Percentiles rank a stretch among this genome's conserved stretches.
Conservation (phyloP, 2,797 vertebrate genomes). For the Amphiprion clarkii region DNA sequence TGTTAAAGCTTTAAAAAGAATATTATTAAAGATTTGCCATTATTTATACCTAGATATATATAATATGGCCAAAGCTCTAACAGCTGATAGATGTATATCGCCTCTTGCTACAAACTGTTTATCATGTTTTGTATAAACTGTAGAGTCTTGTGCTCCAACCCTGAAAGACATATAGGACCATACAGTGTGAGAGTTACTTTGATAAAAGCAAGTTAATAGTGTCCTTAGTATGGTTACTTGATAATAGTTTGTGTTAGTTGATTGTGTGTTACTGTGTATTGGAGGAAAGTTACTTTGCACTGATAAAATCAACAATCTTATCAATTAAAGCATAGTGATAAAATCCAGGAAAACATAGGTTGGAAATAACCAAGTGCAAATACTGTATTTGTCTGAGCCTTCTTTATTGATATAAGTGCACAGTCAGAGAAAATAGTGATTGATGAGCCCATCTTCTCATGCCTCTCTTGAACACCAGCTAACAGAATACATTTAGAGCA, state of each 20-base stretch:
- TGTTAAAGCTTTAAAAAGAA: slow-evolving; percentile 11
- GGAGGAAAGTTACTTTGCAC: neutral
- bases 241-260: neutral
- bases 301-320: slow-evolving; percentile 1
- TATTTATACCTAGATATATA: slow-evolving; percentile 3
- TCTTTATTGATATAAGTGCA: slow-evolving; percentile 56
- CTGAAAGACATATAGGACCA: neutral
- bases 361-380: slow-evolving; percentile 19
- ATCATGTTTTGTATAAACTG: too few relatives aligned
- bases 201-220: neutral
- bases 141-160: neutral
- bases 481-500: slow-evolving; percentile 64
- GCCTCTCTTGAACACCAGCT: slow-evolving; percentile 60
- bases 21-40: neutral
- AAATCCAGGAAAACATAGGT: slow-evolving; percentile 38
- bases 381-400: slow-evolving; percentile 31
- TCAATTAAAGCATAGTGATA: slow-evolving; percentile 8
- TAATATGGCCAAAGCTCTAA: slow-evolving; percentile 1
- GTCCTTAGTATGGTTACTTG: too few relatives aligned
- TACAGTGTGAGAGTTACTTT: too few relatives aligned
- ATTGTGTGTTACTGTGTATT: neutral
- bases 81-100: slow-evolving; percentile 13
- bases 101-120: neutral
- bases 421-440: slow-evolving; percentile 70
- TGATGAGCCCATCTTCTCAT: slow-evolving; percentile 72